Evolutionary conservation across 2,888 invertebrate species (phyloP), one percentile per base, ranked within the genome.

Genomic region (Chaitophorus viminalis): DNA sequence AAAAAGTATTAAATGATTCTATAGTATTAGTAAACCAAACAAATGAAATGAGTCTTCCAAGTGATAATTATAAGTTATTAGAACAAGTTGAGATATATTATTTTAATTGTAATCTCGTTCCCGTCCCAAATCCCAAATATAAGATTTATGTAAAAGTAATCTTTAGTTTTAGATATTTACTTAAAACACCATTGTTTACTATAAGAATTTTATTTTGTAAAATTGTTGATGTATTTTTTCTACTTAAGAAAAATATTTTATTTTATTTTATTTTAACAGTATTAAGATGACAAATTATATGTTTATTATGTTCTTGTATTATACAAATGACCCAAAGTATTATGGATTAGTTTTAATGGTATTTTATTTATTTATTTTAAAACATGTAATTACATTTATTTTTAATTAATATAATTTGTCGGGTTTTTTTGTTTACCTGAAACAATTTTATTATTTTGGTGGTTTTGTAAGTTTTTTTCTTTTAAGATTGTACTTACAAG

Each of bases 311-410:
- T 81, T 85, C 70, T 78, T 87, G 87, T 87, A 87, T 87, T 81
- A 87, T 81, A 87, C 79, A 79, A 87, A 87, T 79, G 79, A 87
- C 87, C 87, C 87, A 87, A 87, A 87, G 87, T 87, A 87, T 87
- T 87, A 87, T 87, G 87, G 81, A 74, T 65, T 87, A 87, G 87
- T 87, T 87, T 81, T 81, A 87, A 81, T 87, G 72, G 60, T 87
- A 87, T 87, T 81, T 87, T 87, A 87, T 87, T 87, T 84, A 84
- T 84, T 84, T 87, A 70, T 86, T 79, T 79, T 0, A 87, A 36
- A 81, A 78, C 65, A 17, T 84, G 76, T 84, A 84, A 84, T 84
- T 84, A 60, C 74, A 81, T 81, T 79, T 86, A 54, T 78, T 46
- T 86, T 65, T 54, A 70, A 86, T 54, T 78, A 86, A 85, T 52